Base-by-base conservation (phyloP, 2,888 invertebrate species). In the Adineta ricciae region DNA sequence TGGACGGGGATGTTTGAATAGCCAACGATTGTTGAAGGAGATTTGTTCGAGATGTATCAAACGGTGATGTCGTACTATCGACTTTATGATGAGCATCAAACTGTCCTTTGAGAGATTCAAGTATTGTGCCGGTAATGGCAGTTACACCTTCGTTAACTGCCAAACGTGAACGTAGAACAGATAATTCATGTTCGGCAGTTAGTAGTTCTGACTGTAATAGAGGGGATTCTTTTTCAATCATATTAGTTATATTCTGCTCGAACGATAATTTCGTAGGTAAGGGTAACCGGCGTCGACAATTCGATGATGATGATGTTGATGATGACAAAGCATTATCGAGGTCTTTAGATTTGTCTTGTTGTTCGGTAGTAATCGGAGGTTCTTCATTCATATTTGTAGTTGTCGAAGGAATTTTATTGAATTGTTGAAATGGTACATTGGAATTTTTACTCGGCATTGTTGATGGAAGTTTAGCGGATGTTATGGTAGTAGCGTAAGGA, bases 191-290 rank as follows among this genome's bases (percentile, higher is more conserved):
- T 46, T 56, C 85, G 16, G 85, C 83, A 36, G 83, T 85, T 49
- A 85, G 46, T 50, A 85, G 27, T 78, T 85, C 85, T 5, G 73
- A 50, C 27, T 85, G 83, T 24, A 85, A 52, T 38, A 85, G 52
- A 11, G 85, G 85, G 2, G 85, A 85, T 84, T 85, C 83, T 56
- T 85, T 83, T 84, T 85, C 85, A 64, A 85, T 83, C n/a, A 78
- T 24, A 78, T 78, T 78, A 38, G 73, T 78, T 78, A 78, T 78
- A n/a, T 78, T 78, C 41, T 78, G 73, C 24, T 78, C 73, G 24
- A 78, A 78, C 24, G 73, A 24, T 36, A 78, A 41, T 41, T 78
- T 78, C 21, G 38, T 78, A 3, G 73, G 73, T 41, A 41, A 41
- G 38, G 73, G 41, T 41, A 78, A 41, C 21, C 73, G 73, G 11